These are phyloP conservation scores for Callimico goeldii DNA, from an alignment of 2,797 vertebrate species.

Conservation along the genomic window DNA sequence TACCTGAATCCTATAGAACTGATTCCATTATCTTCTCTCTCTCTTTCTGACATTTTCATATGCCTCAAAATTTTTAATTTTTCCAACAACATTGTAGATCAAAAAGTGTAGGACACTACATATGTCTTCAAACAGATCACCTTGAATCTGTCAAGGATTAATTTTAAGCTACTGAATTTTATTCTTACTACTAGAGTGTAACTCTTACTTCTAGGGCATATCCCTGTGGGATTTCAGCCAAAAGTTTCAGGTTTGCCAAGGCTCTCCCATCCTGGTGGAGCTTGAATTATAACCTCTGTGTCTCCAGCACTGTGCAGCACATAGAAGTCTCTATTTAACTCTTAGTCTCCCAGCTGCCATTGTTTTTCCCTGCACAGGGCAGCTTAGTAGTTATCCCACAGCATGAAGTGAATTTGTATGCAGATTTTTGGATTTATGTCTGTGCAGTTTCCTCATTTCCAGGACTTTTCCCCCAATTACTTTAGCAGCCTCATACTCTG, in stretches of 20 bases:
- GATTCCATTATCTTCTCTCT: background rate
- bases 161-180: background rate
- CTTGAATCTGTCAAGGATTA: background rate
- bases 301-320: background rate
- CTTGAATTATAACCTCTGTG: background rate
- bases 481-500: background rate
- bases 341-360: background rate
- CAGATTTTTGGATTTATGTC: background rate
- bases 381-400: background rate
- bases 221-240: background rate
- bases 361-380: background rate
- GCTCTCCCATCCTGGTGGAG: background rate
- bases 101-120: background rate
- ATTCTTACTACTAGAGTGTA: background rate
- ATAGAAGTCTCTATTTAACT: background rate
- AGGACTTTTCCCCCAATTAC: background rate
- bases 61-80: background rate
- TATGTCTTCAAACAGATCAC: background rate
- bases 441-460: background rate
- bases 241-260: background rate
- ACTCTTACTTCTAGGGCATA: background rate
- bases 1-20: background rate
- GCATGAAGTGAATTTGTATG: background rate
- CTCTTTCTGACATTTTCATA: background rate
- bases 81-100: background rate